Evolutionary conservation across 2,113 vertebrate species (phyloP).

Genomic region (Pseudorhombus dupliciocellatus): DNA sequence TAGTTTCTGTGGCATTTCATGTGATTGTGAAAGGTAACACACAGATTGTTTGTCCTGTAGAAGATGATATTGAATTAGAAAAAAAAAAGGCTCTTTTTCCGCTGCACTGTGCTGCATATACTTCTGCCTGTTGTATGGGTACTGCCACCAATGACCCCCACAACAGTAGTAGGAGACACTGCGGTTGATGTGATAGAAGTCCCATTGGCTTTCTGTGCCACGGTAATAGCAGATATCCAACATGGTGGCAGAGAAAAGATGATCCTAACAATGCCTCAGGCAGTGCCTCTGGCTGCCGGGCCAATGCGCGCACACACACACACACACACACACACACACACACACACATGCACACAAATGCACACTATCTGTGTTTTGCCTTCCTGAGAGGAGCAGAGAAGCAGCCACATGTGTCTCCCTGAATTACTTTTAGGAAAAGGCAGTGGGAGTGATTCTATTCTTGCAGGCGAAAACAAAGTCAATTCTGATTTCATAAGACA

Average conservation of each 20-base stretch:
- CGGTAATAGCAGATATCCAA: conserved; percentile 66
- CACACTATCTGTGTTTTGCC: conserved; percentile 53
- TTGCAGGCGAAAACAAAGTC: conserved; percentile 61
- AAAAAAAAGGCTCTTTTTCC: conserved; percentile 17
- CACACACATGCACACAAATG: background rate
- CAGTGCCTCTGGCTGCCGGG: conserved; percentile 67
- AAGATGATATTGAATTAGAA: background rate
- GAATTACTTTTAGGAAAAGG: conserved; percentile 65
- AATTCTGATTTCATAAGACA: conserved; percentile 69
- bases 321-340: conserved; percentile 22
- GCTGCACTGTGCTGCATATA: conserved; percentile 21
- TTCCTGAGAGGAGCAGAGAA: conserved; percentile 50
- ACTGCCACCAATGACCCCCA: background rate
- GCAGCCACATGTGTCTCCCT: conserved; percentile 58
- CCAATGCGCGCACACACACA: conserved; percentile 38
- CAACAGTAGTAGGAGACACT: conserved; percentile 33
- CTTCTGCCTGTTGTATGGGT: conserved; percentile 13
- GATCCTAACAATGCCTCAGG: conserved; percentile 72
- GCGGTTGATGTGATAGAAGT: conserved; percentile 47
- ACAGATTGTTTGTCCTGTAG: background rate
- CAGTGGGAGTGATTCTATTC: conserved; percentile 59
- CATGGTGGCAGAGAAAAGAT: conserved; percentile 69
- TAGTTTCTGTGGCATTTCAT: background rate
- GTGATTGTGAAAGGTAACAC: background rate
- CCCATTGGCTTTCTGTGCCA: conserved; percentile 53